Evolutionary conservation across 2,113 vertebrate genomes (phyloP).

Genomic region (Centropristis striata): DNA sequence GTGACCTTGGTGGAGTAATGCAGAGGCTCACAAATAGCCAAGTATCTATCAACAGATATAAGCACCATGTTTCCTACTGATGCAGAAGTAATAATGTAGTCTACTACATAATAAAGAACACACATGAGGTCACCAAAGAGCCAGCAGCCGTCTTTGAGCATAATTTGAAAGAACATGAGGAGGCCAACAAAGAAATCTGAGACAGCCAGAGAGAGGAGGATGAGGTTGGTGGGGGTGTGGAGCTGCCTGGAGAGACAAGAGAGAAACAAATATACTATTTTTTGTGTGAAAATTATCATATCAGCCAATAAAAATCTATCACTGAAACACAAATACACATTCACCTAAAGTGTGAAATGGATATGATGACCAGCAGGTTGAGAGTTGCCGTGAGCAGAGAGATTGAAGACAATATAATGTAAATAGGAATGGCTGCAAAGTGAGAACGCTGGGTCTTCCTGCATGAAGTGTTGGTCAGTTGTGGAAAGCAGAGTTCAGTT

Average conservation of each 20-base stretch:
- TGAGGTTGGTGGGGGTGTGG: too few relatives aligned
- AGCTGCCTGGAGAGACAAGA: too few relatives aligned
- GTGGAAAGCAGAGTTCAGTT: constrained; percentile 47
- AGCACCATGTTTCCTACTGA: constrained; percentile 32
- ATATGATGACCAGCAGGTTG: constrained; percentile 55
- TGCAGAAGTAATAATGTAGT: neutral
- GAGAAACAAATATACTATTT: neutral
- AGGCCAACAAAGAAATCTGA: too few relatives aligned
- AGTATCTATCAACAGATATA: constrained; percentile 49
- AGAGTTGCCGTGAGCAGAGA: constrained; percentile 31
- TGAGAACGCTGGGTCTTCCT: neutral
- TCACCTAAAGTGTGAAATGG: constrained; percentile 42
- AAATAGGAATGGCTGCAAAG: neutral
- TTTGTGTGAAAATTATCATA: too few relatives aligned
- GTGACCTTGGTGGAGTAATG: constrained; percentile 31
- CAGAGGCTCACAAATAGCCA: constrained; percentile 49
- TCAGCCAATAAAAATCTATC: too few relatives aligned
- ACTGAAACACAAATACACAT: too few relatives aligned
- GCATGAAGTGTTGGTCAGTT: constrained; percentile 49
- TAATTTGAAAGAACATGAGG: neutral
- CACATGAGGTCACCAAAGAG: neutral
- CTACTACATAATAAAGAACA: neutral
- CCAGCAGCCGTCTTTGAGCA: neutral
- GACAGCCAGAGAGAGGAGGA: too few relatives aligned
- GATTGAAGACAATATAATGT: neutral